Conservation (phyloP, 2,888 invertebrate genomes). For the Protonemura montana region DNA sequence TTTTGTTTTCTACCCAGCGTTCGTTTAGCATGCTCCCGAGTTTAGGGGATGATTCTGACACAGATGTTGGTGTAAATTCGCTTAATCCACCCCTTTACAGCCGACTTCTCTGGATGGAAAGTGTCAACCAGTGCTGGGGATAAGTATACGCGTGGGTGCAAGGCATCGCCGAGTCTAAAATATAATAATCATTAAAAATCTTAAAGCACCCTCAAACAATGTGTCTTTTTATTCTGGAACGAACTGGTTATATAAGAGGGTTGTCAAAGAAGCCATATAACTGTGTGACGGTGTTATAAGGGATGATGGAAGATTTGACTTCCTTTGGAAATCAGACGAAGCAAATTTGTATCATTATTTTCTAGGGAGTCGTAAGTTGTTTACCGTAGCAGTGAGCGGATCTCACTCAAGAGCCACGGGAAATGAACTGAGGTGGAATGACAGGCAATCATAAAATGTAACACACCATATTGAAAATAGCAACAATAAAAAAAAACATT, state of each 20-base stretch:
- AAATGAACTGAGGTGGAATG: too few species aligned
- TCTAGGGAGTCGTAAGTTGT: background rate
- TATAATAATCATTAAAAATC: constrained; percentile 38
- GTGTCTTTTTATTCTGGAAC: background rate
- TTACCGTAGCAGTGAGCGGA: too few species aligned
- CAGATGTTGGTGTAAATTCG: constrained; percentile 24
- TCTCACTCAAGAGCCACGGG: too few species aligned
- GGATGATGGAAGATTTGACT: background rate
- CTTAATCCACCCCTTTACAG: constrained; percentile 39
- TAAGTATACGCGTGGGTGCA: background rate
- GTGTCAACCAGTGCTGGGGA: constrained; percentile 25
- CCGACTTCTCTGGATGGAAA: background rate
- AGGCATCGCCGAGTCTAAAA: background rate
- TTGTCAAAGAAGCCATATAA: background rate
- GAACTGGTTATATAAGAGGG: constrained; percentile 9
- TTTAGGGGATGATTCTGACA: constrained; percentile 27
- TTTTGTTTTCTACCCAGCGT: background rate
- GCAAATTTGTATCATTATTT: constrained; percentile 7
- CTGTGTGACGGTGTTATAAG: background rate
- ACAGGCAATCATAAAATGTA: too few species aligned
- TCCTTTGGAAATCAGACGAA: background rate
- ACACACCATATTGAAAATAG: too few species aligned
- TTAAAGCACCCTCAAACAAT: constrained; percentile 27
- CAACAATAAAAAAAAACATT: too few species aligned
- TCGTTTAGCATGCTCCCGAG: background rate